Evolutionary conservation across 2,888 invertebrate species (phyloP), one percentile per base, ranked within the genome.

Genomic region (Busseola fusca): DNA sequence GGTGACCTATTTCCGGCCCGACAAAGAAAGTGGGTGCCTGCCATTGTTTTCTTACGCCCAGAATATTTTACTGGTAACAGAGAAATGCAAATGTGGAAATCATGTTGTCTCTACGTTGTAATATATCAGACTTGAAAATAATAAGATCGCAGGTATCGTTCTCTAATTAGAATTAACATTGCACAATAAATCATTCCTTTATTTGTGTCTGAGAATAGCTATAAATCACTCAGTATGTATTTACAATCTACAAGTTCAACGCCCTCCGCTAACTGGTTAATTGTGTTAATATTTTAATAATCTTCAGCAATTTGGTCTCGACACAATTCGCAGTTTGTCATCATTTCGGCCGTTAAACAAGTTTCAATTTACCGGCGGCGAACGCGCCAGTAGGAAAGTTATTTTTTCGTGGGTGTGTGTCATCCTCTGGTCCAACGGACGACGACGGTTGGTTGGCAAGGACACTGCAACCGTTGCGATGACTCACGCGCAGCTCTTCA

Each of bases 281-380:
- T 81, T 81, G 69, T 27, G 69, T 78, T 79, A 78, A 81, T 72
- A 80, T 66, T 71, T 74, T 84, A 74, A 85, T 76, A 68, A 77
- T 52, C 40, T 45, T 64, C 21, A 58, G 37, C 76, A 84, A 81
- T 82, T 82, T 83, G 59, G 27, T 70, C 69, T 37, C 52, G 57
- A 65, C 76, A 34, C 69, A 63, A 71, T 76, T 77, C 52, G 74
- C 76, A 72, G 81, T 85, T 81, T 80, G 76, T 85, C 85, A 84
- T 89, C 81, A 80, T 72, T 71, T 62, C 56, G 85, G 85, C 90
- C 88, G 92, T 91, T 92, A 88, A 90, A 91, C 91, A 80, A 84
- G 90, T 89, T 87, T 72, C 84, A 86, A 88, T 90, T 88, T 85
- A 84, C 82, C 78, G 78, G 80, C 82, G 72, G 59, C 60, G 60